A percentile compares a stretch with the other conserved stretches of the same genome.
These are phyloP conservation scores for Lerista edwardsae DNA, from an alignment of 2,797 vertebrate species.

Conservation along the genomic window DNA sequence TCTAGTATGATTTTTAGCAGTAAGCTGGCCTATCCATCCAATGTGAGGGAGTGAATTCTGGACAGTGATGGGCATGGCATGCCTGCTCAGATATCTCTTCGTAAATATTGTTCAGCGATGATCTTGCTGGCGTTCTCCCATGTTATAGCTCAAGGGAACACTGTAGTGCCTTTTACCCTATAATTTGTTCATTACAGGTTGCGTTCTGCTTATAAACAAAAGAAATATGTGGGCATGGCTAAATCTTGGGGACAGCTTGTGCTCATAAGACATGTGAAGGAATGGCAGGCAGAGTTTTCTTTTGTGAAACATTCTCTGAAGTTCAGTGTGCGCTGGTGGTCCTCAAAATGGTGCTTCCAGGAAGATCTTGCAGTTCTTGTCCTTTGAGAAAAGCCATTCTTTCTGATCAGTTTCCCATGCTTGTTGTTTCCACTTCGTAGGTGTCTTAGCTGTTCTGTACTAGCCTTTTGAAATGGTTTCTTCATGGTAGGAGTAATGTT, in stretches of 20 bases:
- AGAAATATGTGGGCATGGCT: slow-evolving; percentile 33
- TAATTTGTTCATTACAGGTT: slow-evolving; percentile 31
- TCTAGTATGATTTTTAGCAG: not conserved
- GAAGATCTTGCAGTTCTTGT: not conserved
- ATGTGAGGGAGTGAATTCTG: not conserved
- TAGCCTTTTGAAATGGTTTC: slow-evolving; percentile 18
- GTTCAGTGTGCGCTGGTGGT: not conserved
- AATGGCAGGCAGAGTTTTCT: not conserved
- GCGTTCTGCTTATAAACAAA: slow-evolving; percentile 23
- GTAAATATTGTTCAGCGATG: not conserved
- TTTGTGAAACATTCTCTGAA: not conserved
- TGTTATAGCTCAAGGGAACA: slow-evolving; percentile 22
- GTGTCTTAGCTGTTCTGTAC: not conserved
- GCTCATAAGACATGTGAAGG: slow-evolving; percentile 31
- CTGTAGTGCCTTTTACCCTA: slow-evolving; percentile 16
- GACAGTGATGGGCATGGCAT: not conserved
- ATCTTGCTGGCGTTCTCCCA: not conserved
- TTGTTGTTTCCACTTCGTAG: not conserved
- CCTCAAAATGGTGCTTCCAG: not conserved
- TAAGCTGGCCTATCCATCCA: not conserved
- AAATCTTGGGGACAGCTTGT: slow-evolving; percentile 20
- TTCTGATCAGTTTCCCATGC: not conserved
- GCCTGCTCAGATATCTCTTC: not conserved
- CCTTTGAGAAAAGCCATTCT: not conserved
- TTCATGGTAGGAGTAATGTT: slow-evolving; percentile 40